These are phyloP conservation scores for Pogonocichla stellata DNA, from an alignment of 2,113 vertebrate species.

Conservation along the genomic window DNA sequence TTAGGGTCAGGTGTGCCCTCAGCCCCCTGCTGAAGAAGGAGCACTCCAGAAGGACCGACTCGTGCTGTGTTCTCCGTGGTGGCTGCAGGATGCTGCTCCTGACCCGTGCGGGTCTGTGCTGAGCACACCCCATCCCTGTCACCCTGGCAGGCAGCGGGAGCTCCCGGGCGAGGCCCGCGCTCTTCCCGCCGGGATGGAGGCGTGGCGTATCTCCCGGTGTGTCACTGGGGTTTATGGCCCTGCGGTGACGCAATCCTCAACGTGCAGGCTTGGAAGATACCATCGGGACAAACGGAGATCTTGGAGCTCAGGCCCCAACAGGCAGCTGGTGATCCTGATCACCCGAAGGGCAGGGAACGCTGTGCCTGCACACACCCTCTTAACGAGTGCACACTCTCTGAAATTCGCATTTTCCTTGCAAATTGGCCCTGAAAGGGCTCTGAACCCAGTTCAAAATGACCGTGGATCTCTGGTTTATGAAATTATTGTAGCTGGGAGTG, in stretches of 20 bases:
- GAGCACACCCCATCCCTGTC: not conserved
- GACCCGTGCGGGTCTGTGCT: accelerated
- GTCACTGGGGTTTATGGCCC: not conserved
- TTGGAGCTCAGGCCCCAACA: conserved; percentile 40
- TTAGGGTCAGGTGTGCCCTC: not conserved
- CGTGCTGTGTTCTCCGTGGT: not conserved
- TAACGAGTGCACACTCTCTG: not conserved
- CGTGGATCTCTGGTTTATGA: not conserved
- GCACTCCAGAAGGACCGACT: not conserved
- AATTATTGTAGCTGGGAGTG: not conserved
- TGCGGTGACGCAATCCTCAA: not conserved
- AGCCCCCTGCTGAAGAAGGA: not conserved
- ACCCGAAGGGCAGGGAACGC: conserved; percentile 7
- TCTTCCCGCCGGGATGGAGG: not conserved
- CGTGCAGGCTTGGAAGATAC: conserved; percentile 1
- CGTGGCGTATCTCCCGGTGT: not conserved
- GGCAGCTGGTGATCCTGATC: not conserved
- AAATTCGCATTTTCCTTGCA: not conserved
- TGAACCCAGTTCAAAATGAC: not conserved
- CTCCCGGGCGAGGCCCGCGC: accelerated
- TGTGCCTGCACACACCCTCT: conserved; percentile 21
- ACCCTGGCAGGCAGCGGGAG: not conserved
- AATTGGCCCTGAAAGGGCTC: not conserved
- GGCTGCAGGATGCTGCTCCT: not conserved
- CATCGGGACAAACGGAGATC: not conserved